phyloP scores from a whole-genome alignment of 2,113 vertebrate genomes.

The Nycticryphes semicollaris region DNA sequence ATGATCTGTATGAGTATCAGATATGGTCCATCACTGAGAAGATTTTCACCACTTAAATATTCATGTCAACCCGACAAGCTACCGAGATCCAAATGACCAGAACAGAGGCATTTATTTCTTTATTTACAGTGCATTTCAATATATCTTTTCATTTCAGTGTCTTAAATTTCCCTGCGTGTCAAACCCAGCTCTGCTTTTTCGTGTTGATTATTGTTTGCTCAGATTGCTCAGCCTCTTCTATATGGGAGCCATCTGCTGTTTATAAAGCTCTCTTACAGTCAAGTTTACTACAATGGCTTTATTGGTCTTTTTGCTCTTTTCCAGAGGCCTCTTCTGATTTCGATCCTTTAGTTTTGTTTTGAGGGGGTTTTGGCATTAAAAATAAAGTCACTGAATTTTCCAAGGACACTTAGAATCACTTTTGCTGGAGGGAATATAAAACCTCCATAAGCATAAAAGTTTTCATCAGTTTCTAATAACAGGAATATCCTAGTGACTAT shows the following conservation, averaged over 20 bases:
- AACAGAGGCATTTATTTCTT: not conserved
- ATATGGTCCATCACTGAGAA: accelerated
- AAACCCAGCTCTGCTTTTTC: slow-evolving; percentile 26
- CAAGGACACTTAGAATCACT: not conserved
- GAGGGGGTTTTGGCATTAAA: too few relatives aligned
- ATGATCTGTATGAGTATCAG: accelerated
- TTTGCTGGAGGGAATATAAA: not conserved
- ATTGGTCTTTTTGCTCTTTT: not conserved
- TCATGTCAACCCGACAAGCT: not conserved
- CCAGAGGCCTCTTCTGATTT: not conserved
- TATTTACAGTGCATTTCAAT: not conserved
- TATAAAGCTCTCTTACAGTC: slow-evolving; percentile 68
- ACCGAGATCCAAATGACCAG: not conserved
- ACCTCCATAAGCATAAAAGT: not conserved
- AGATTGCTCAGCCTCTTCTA: slow-evolving; percentile 69
- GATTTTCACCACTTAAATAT: not conserved
- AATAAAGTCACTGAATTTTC: not conserved
- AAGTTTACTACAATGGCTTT: slow-evolving; percentile 49
- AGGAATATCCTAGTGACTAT: not conserved
- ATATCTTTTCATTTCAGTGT: slow-evolving; percentile 24
- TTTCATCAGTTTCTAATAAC: not conserved
- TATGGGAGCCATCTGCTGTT: slow-evolving; percentile 76
- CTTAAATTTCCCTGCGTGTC: slow-evolving; percentile 38
- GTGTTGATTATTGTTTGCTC: slow-evolving; percentile 64
- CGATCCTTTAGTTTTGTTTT: not conserved